Base-by-base conservation (phyloP, 1,140 invertebrate genomes). In the Drosophila auraria region DNA sequence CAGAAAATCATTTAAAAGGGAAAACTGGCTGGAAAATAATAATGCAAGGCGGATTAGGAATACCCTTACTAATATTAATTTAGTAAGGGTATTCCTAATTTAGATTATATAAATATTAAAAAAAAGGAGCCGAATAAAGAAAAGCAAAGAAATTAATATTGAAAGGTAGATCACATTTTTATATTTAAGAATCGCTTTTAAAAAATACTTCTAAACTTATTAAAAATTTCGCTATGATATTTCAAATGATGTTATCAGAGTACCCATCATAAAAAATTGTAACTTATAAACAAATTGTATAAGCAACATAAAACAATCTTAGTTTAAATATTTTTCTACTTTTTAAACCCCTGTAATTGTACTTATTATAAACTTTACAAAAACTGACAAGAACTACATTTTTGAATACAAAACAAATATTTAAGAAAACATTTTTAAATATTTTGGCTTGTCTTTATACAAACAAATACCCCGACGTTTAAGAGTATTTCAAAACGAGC, bases 1-100 rank as follows among this genome's bases (percentile, higher is more conserved):
- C 42, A 25, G 33, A 71, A 74, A 82, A 86, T 74, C 64, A 78
- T 82, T 86, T 74, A 54, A 70, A 82, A 62, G 80, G 44, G 38
- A 70, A 50, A 66, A 70, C 44, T 56, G 25, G 38, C 58, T 49
- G 12, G 30, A 38, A 54, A 36, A 5, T 68, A 9, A 20, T 15
- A 12, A 14, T 7, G 3, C 5, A 12, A 3, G 51, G 12, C 20
- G 68, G 45, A 73, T 12, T 7, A 2, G 1, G 5, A 5, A 72
- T 51, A 44, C 68, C 4, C 69, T 59, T 49, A 4, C 25, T 27
- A 12, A 42, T 15, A 5, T 15, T 6, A 15, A 42, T 42, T n/a
- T n/a, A n/a, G n/a, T n/a, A n/a, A n/a, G n/a, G n/a, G n/a, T n/a
- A n/a, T n/a, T n/a, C n/a, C n/a, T n/a, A n/a, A n/a, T n/a, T n/a